A percentile compares a stretch with the other conserved stretches of the same genome.
Evolutionary conservation across 1,140 invertebrate species (phyloP).

Genomic region (Drosophila takahashii): DNA sequence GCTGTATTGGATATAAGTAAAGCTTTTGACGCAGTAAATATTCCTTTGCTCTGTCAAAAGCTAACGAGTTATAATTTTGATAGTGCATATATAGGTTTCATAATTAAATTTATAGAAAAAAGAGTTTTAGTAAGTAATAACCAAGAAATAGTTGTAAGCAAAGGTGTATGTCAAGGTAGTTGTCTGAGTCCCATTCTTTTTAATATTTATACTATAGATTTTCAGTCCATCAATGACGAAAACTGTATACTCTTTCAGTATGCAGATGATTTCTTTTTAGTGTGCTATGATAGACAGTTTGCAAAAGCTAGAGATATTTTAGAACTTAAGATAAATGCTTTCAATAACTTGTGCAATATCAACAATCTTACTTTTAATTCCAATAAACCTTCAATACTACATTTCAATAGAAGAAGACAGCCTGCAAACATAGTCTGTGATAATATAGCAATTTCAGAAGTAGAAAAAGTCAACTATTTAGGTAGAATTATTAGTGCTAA

Average conservation of each 20-base stretch:
- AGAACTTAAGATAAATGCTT: not conserved
- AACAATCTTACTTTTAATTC: not conserved
- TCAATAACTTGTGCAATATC: not conserved
- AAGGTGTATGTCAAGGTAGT: not conserved
- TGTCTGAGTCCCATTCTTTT: not conserved
- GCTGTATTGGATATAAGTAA: no score
- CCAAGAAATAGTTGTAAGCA: not conserved
- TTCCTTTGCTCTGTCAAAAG: no score
- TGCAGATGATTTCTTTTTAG: not conserved
- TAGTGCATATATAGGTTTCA: slow-evolving; percentile 1
- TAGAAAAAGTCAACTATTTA: not conserved
- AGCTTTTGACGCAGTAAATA: no score
- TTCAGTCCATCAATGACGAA: slow-evolving; percentile 1
- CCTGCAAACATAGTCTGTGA: not conserved
- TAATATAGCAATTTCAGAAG: not conserved
- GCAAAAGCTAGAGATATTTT: not conserved
- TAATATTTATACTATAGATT: not conserved
- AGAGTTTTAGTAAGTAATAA: not conserved
- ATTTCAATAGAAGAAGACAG: not conserved
- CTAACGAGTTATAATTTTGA: not conserved
- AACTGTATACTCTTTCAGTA: not conserved
- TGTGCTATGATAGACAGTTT: not conserved
- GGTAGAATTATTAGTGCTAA: not conserved
- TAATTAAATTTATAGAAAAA: not conserved
- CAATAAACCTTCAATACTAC: not conserved